Base-by-base conservation (phyloP, 2,113 vertebrate genomes). In the Tragelaphus imberbis region DNA sequence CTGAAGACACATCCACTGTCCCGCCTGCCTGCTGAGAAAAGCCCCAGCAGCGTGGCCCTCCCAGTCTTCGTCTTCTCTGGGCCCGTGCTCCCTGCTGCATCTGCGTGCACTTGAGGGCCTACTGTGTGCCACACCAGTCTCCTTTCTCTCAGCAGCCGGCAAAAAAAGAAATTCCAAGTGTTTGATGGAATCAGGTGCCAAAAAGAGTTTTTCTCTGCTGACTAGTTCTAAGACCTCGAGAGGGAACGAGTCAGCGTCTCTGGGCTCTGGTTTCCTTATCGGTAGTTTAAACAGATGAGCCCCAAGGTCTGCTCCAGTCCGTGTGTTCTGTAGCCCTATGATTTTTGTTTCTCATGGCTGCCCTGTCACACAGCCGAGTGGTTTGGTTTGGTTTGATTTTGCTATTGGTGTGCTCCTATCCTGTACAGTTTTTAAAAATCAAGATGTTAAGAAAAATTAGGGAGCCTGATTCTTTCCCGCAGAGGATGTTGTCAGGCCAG, bases 1-100 rank as follows among this genome's bases (percentile, higher is more conserved):
- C 97, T 97, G 92, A 97, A 93, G 94, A 56, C 81, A 95, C 44
- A 49, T 84, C 49, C 63, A 49, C 88, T 85, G 44, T 94, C 93
- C 55, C 0, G 17, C 58, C 82, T 88, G 61, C 91, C 91, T 95
- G 91, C 86, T 84, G 55, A 87, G 96, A 88, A 97, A 79, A 95
- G 40, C 82, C 84, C 47, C 3, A 6, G 40, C 71, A 27, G 2
- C 0, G 0, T 51, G 91, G 30, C 44, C 88, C 40, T 61, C 30
- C 12, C 21, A 27, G 44, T 49, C n/a, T 59, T 89, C 14, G 25
- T 23, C 58, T 97, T 87, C 27, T 94, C 28, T 81, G 19, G 87
- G 84, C 33, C 59, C 11, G 15, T 65, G 40, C 87, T 86, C 49
- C 88, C 85, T 4, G 8, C 65, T 53, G 14, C 44, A 6, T 94